These are phyloP conservation scores for Strigamia transsilvanica DNA, from an alignment of 2,888 invertebrate species.

Conservation along the genomic window DNA sequence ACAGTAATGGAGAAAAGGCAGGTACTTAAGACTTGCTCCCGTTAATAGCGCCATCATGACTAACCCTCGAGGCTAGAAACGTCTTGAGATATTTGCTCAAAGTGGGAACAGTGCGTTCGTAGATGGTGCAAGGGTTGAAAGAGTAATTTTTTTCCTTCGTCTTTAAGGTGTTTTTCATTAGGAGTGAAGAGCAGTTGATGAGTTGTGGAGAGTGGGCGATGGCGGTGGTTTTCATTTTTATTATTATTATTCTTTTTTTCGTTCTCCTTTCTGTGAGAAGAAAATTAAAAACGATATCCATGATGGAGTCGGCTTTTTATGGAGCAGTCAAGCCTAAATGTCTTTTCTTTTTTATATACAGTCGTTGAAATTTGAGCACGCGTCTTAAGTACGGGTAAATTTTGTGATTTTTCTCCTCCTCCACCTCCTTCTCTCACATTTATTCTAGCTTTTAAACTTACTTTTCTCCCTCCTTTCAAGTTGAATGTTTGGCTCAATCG, in stretches of 20 bases:
- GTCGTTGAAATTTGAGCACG: constrained; percentile 24
- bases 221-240: not conserved
- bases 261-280: not conserved
- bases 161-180: constrained; percentile 34
- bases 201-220: constrained; percentile 22
- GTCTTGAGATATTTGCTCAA: constrained; percentile 28
- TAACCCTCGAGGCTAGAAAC: constrained; percentile 20
- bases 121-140: constrained; percentile 15
- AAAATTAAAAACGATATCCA: constrained; percentile 38
- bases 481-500: not conserved
- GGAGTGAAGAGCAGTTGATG: constrained; percentile 31
- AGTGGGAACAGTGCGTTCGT: constrained; percentile 1
- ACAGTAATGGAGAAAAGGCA: constrained; percentile 38
- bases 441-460: not conserved
- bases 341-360: constrained; percentile 8
- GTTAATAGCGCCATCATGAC: constrained; percentile 35
- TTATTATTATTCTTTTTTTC: constrained; percentile 12
- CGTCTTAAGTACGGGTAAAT: not conserved
- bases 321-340: constrained; percentile 30
- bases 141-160: constrained; percentile 23
- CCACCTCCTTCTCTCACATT: not conserved
- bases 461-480: not conserved
- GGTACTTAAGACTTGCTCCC: constrained; percentile 33
- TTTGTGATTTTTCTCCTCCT: constrained; percentile 25
- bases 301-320: constrained; percentile 34